Evolutionary conservation across 2,797 vertebrate genomes (phyloP).

Genomic region (Parambassis ranga): DNA sequence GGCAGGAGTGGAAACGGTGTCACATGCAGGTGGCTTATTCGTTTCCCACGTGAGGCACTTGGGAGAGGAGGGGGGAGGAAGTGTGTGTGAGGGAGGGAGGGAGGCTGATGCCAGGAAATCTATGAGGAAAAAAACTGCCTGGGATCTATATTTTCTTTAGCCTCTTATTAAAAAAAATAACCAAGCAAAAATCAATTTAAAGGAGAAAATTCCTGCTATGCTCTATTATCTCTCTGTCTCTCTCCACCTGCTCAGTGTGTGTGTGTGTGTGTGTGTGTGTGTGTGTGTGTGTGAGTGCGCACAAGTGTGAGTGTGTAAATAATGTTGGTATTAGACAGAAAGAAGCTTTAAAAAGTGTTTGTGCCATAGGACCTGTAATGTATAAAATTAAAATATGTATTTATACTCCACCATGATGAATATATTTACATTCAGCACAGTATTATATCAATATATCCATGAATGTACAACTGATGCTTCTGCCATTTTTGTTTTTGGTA

Average conservation of each 20-base stretch:
- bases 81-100: not conserved
- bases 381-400: slow-evolving; percentile 61
- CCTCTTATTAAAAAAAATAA: slow-evolving; percentile 71
- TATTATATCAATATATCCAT: slow-evolving; percentile 64
- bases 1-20: not conserved
- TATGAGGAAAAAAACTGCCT: slow-evolving; percentile 3
- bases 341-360: slow-evolving; percentile 67
- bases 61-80: slow-evolving; percentile 4
- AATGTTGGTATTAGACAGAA: slow-evolving; percentile 49
- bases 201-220: slow-evolving; percentile 28
- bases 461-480: slow-evolving; percentile 71
- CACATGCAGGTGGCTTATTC: slow-evolving; percentile 58
- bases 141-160: slow-evolving; percentile 51
- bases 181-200: slow-evolving; percentile 56
- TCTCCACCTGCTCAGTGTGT: slow-evolving; percentile 35
- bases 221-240: slow-evolving; percentile 44
- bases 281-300: not conserved
- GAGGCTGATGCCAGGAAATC: slow-evolving; percentile 37
- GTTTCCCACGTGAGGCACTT: slow-evolving; percentile 38
- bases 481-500: slow-evolving; percentile 58
- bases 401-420: slow-evolving; percentile 60
- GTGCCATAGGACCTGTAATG: slow-evolving; percentile 67
- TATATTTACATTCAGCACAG: slow-evolving; percentile 67
- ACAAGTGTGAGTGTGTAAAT: slow-evolving; percentile 34
- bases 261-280: slow-evolving; percentile 1